Evolutionary conservation across 2,113 vertebrate species (phyloP), one percentile per base, ranked within the genome.

Genomic region (Meriones unguiculatus): DNA sequence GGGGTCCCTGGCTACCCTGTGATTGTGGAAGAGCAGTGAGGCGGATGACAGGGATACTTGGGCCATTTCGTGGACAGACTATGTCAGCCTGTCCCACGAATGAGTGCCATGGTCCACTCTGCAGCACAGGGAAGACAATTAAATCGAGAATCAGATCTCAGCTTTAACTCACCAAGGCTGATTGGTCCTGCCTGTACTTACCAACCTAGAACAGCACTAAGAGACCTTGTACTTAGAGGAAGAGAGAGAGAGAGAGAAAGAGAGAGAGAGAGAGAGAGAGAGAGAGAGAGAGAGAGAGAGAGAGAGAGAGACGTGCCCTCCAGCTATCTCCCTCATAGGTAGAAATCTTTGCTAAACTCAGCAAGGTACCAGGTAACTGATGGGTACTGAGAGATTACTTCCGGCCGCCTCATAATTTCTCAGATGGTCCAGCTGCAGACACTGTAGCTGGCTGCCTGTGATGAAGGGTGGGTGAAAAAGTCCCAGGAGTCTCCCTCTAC

Each of bases 181-280:
- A 1, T 1, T 0, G 10, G 2, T 24, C 7, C 52, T 70, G 7
- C 9, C 1, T 11, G 18, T 0, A 0, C 7, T 64, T 20, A 8
- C 28, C 73, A 41, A 28, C 1, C 65, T 11, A 22, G 10, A 2
- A 5, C 0, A 6, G 24, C 6, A 1, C 11, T 41, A 2, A 1
- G 38, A 10, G 38, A 38, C 17, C 3, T 38, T 8, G 24, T 0
- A 0, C 32, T 57, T 18, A 6, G 30, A 17, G 2, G 1, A 72
- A 24, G 64, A 22, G 46, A 46, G 4, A 35, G n/a, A 46, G 46
- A 46, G 46, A 46, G 46, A 46, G 46, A 46, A 5, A 46, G 46
- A 46, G 46, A 46, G 46, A 46, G 70, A 24, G 64, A 22, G 41
- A 41, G 41, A 35, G n/a, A n/a, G 41, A 84, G 38, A 46, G 46